These are phyloP conservation scores for Anthoptus insignis DNA, from an alignment of 2,888 invertebrate genomes.

Conservation along the genomic window DNA sequence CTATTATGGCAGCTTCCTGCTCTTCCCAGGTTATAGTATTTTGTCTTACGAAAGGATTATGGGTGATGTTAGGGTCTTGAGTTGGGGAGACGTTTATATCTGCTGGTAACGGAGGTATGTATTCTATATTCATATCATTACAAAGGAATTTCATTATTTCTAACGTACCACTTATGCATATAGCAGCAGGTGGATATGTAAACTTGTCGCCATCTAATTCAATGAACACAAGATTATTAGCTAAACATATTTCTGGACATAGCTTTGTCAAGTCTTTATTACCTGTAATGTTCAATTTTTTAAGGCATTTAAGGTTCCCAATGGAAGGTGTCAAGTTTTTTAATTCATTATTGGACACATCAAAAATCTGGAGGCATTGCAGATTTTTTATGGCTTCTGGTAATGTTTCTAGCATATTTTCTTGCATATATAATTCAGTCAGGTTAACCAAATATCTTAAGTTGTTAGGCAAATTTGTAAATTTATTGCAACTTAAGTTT, in stretches of 20 bases:
- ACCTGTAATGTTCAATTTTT: conserved; percentile 86
- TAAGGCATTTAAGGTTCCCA: conserved; percentile 88
- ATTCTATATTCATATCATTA: conserved; percentile 78
- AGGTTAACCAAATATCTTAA: conserved; percentile 89
- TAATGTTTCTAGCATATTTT: conserved; percentile 90
- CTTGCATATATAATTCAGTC: conserved; percentile 91
- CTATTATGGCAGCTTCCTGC: conserved; percentile 88
- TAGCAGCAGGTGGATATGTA: conserved; percentile 88
- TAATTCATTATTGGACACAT: conserved; percentile 91
- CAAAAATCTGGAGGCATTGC: conserved; percentile 88
- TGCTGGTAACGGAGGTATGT: conserved; percentile 70
- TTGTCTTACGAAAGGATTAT: conserved; percentile 68
- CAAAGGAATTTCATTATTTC: conserved; percentile 90
- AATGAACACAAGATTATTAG: conserved; percentile 87
- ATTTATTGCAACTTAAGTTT: conserved; percentile 89
- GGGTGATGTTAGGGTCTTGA: conserved; percentile 64
- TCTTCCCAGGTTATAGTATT: conserved; percentile 84
- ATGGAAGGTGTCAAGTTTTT: conserved; percentile 88
- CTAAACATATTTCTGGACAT: conserved; percentile 89
- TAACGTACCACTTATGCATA: conserved; percentile 87
- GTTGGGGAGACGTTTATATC: conserved; percentile 63
- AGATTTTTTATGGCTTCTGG: conserved; percentile 90
- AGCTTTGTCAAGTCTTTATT: conserved; percentile 87
- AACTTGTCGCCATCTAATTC: conserved; percentile 88
- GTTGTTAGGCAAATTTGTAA: conserved; percentile 88